Evolutionary conservation across 2,797 vertebrate species (phyloP), one percentile per base, ranked within the genome.

Genomic region (Rhabdophis nuchalis): DNA sequence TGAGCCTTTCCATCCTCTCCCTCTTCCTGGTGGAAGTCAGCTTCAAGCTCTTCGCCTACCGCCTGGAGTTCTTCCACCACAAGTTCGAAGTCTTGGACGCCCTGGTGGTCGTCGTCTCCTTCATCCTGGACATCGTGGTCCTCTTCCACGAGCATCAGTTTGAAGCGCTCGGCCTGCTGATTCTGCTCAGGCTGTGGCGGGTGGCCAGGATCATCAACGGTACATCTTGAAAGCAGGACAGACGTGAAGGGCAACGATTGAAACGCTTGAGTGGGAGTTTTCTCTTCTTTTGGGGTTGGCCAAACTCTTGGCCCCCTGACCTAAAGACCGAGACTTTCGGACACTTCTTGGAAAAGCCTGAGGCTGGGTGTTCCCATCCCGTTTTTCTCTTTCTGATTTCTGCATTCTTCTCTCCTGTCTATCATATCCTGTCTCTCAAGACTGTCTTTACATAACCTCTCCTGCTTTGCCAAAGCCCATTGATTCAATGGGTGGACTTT

Each of bases 141-240:
- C 91, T 99, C 93, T 98, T 98, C 95, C 96, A 93, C 0, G 97
- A 99, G 95, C 98, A 98, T 0, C 97, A 97, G 82, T 99, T 99
- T 0, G 98, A 98, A 61, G 99, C 98, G 0, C 96, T 98, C 0
- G 98, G 98, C 68, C 97, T 99, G 52, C 97, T 99, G 92, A 99
- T 99, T 61, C 97, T 99, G 91, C 98, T 99, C 89, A 96, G 99
- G 72, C 98, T 99, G 61, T 99, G 99, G 99, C 98, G 99, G 61
- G 98, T 99, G 94, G 99, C 98, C 94, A 97, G 99, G 95, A 99
- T 99, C 29, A 97, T 99, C 93, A 99, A 99, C 0, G 99, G 99
- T 99, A 94, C 56, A 96, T 91, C 89, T 12, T 11, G 8, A 18
- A 52, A n/a, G 86, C 1, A 0, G 0, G 50, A 60, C 0, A 0